Conservation (phyloP, 1,140 invertebrate genomes). For the Periplaneta americana region DNA sequence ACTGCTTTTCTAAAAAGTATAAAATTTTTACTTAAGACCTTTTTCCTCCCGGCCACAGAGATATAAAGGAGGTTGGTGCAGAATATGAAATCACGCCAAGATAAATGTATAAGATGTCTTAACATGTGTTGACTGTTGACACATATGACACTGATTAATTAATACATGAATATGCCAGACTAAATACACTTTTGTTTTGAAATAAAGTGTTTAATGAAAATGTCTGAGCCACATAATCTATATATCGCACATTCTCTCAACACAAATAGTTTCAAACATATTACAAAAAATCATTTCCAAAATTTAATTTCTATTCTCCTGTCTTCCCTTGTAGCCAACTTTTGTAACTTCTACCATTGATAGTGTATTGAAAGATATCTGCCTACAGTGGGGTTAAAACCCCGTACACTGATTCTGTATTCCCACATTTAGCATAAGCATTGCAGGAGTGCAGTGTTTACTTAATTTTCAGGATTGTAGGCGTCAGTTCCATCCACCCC, state of each 20-base stretch:
- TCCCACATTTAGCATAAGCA: neutral
- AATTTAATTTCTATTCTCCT: neutral
- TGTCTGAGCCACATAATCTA: neutral
- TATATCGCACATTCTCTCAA: neutral
- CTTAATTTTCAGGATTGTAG: constrained; percentile 65
- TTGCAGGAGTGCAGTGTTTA: neutral
- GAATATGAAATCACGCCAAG: too few species aligned
- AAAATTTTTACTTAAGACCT: too few species aligned
- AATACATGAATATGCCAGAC: too few species aligned
- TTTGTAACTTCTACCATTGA: neutral
- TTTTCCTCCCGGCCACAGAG: too few species aligned
- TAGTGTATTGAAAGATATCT: neutral
- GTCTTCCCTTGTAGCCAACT: neutral
- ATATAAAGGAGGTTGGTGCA: too few species aligned
- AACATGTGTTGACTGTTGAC: too few species aligned
- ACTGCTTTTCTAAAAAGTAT: too few species aligned
- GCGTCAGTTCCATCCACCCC: constrained; percentile 71
- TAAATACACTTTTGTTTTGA: too few species aligned
- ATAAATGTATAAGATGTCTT: too few species aligned
- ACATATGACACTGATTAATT: too few species aligned
- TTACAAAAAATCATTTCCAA: neutral
- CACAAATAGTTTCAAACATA: neutral
- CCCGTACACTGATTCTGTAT: neutral
- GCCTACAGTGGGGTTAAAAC: neutral
- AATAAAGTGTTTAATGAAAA: too few species aligned